Conservation (phyloP, 1,140 invertebrate genomes). For the Diabrotica virgifera region DNA sequence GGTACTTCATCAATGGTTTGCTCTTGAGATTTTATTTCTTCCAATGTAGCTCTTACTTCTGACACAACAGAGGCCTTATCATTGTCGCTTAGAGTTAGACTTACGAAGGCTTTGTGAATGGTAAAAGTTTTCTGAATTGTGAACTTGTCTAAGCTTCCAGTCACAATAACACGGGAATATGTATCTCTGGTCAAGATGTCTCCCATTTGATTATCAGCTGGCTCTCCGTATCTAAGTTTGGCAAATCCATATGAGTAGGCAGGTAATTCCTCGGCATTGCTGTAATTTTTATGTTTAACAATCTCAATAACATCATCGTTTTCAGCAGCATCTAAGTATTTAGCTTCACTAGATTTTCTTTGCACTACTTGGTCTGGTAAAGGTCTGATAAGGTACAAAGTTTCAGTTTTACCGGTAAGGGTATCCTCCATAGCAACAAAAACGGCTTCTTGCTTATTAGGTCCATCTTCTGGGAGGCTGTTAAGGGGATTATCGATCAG, state of each 20-base stretch:
- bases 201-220: slow-evolving; percentile 53
- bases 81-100: slow-evolving; percentile 50
- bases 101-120: slow-evolving; percentile 55
- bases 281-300: slow-evolving; percentile 65
- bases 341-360: slow-evolving; percentile 52
- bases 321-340: slow-evolving; percentile 47
- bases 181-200: slow-evolving; percentile 58
- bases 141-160: slow-evolving; percentile 53
- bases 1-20: slow-evolving; percentile 31
- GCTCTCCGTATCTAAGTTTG: slow-evolving; percentile 53
- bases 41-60: slow-evolving; percentile 56
- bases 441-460: slow-evolving; percentile 48
- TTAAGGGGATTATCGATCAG: slow-evolving; percentile 46
- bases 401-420: slow-evolving; percentile 65
- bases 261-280: slow-evolving; percentile 56
- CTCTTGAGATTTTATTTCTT: slow-evolving; percentile 31
- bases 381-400: slow-evolving; percentile 61
- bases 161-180: slow-evolving; percentile 54
- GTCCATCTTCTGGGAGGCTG: slow-evolving; percentile 52
- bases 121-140: slow-evolving; percentile 63
- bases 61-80: slow-evolving; percentile 59
- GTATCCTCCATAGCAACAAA: slow-evolving; percentile 68
- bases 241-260: slow-evolving; percentile 61
- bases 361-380: slow-evolving; percentile 53
- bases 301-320: slow-evolving; percentile 57